These are phyloP conservation scores for Indicator maculatus DNA, from an alignment of 2,113 vertebrate species.

Conservation along the genomic window DNA sequence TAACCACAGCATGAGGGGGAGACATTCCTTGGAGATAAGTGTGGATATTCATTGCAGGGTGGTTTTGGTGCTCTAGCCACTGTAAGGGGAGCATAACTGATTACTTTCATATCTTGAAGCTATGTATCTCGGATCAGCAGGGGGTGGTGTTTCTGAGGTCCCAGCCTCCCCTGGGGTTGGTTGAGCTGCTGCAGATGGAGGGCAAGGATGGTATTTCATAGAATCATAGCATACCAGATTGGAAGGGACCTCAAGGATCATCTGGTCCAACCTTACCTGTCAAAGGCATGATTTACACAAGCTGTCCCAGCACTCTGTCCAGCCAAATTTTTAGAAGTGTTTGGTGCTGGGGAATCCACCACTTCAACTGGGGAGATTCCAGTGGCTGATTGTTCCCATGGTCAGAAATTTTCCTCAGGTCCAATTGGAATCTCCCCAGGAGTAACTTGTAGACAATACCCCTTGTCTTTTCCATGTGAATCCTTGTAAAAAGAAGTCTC, in stretches of 20 bases:
- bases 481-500: neutral
- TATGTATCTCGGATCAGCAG: neutral
- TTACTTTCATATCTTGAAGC: neutral
- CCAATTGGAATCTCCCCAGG: neutral
- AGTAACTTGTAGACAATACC: neutral
- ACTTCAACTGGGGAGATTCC: neutral
- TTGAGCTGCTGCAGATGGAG: neutral
- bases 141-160: neutral
- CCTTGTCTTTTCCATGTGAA: neutral
- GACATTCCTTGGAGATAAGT: neutral
- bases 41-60: accelerated
- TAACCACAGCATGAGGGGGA: neutral
- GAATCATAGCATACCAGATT: neutral
- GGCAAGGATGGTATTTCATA: neutral
- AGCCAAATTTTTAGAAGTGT: neutral
- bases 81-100: neutral
- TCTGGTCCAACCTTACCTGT: neutral
- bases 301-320: neutral
- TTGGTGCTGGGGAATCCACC: neutral
- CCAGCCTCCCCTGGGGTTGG: neutral
- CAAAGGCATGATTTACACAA: neutral
- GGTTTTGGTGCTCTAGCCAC: neutral
- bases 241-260: neutral
- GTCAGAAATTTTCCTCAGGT: neutral
- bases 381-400: neutral